These are phyloP conservation scores for Anolis carolinensis DNA, from an alignment of 2,113 vertebrate genomes.

Conservation along the genomic window DNA sequence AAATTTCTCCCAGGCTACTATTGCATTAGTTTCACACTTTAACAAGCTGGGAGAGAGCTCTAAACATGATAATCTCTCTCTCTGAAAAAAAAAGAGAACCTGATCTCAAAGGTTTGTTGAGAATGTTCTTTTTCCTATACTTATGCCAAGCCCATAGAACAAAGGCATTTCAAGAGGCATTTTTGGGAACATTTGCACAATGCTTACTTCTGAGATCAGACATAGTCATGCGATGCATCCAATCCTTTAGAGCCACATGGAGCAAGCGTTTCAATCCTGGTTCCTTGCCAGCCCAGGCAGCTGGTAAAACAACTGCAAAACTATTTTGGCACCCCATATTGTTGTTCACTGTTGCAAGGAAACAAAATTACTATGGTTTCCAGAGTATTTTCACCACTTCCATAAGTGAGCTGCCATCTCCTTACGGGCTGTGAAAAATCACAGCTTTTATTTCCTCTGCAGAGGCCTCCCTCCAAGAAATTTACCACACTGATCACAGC, in stretches of 20 bases:
- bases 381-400: neutral
- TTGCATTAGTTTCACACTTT: neutral
- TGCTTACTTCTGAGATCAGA: neutral
- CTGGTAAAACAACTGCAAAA: constrained; percentile 8
- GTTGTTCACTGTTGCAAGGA: neutral
- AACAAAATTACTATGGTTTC: neutral
- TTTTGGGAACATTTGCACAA: neutral
- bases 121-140: neutral
- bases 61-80: neutral
- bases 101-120: neutral
- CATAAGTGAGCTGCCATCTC: neutral
- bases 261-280: neutral
- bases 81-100: neutral
- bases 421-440: neutral
- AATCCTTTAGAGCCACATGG: neutral
- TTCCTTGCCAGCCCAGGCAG: constrained; percentile 5
- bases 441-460: neutral
- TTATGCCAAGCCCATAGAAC: neutral
- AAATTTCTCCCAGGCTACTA: neutral
- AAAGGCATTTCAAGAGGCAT: constrained; percentile 7
- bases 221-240: neutral
- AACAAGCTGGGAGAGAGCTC: neutral
- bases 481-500: neutral
- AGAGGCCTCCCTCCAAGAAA: neutral
- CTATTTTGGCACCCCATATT: constrained; percentile 4